These are phyloP conservation scores for Amia ocellicauda DNA, from an alignment of 2,113 vertebrate genomes.

Conservation along the genomic window DNA sequence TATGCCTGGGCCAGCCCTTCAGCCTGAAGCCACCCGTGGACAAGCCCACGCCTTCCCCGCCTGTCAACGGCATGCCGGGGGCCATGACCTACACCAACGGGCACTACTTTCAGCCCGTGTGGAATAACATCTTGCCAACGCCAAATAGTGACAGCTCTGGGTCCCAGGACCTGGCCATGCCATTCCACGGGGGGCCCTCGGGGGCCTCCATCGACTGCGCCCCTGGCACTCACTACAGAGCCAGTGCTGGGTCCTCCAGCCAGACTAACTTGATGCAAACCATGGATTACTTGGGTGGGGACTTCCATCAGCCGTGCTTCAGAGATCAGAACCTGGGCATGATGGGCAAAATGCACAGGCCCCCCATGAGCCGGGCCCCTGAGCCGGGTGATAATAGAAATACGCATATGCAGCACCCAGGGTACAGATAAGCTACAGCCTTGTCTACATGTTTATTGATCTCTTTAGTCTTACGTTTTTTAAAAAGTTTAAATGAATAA, in stretches of 20 bases:
- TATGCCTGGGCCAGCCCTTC: conserved; percentile 91
- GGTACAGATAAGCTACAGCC: conserved; percentile 95
- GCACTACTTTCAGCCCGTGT: conserved; percentile 92
- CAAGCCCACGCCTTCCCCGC: conserved; percentile 90
- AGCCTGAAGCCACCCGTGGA: conserved; percentile 85
- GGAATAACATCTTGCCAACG: conserved; percentile 96
- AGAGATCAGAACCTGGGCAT: conserved; percentile 91
- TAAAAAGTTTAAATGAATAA: conserved; percentile 55
- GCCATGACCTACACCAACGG: conserved; percentile 86
- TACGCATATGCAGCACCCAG: conserved; percentile 95
- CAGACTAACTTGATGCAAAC: conserved; percentile 94
- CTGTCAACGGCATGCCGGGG: conserved; percentile 84
- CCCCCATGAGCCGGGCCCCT: conserved; percentile 80
- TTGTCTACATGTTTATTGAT: conserved; percentile 59
- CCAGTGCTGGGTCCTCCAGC: conserved; percentile 74
- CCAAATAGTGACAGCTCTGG: conserved; percentile 98
- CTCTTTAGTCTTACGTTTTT: conserved; percentile 69
- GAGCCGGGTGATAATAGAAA: conserved; percentile 83
- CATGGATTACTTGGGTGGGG: conserved; percentile 92
- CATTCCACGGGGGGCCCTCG: conserved; percentile 81
- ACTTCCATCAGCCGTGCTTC: conserved; percentile 98
- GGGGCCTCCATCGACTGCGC: conserved; percentile 84
- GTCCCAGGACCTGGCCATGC: conserved; percentile 91
- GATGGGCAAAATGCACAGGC: conserved; percentile 93
- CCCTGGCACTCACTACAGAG: conserved; percentile 84